These are phyloP conservation scores for Hypothenemus hampei DNA, from an alignment of 1,140 invertebrate genomes.

Conservation along the genomic window DNA sequence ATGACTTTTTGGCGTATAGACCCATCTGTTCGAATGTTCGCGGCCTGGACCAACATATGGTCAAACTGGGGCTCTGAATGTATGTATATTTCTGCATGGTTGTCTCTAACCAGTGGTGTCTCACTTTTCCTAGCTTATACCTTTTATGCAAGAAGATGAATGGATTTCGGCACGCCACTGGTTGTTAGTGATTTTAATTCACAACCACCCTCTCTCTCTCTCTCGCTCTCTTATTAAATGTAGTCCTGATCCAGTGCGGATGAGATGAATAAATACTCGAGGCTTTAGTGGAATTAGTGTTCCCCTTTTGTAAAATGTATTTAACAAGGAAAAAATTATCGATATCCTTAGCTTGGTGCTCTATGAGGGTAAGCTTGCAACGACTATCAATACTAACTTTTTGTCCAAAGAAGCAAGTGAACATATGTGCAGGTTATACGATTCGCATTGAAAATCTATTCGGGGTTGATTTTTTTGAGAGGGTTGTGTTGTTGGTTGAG, in stretches of 20 bases:
- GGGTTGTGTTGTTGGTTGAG: conserved; percentile 14
- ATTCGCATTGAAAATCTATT: conserved; percentile 42
- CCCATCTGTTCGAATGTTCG: conserved; percentile 47
- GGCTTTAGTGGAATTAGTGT: conserved; percentile 40
- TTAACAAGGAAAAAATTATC: conserved; percentile 30
- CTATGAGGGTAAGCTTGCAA: background rate
- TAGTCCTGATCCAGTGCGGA: conserved; percentile 37
- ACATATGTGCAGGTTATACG: conserved; percentile 48
- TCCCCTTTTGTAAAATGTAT: conserved; percentile 34
- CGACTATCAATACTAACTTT: conserved; percentile 35
- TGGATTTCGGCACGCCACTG: conserved; percentile 19
- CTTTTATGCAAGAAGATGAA: background rate
- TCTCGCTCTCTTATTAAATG: conserved; percentile 41
- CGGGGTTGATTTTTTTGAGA: conserved; percentile 6
- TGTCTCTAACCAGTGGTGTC: conserved; percentile 12
- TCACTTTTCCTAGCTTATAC: background rate
- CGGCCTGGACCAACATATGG: conserved; percentile 45
- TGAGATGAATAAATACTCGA: conserved; percentile 44
- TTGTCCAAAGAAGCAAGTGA: conserved; percentile 37
- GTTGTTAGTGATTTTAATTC: conserved; percentile 23
- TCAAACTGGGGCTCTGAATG: conserved; percentile 32
- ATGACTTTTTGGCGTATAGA: conserved; percentile 46
- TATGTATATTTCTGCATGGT: background rate
- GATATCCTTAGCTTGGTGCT: conserved; percentile 2
- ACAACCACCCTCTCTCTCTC: too few species aligned